Base-by-base conservation (phyloP, 2,888 invertebrate species). In the Dryomyza anilis region DNA sequence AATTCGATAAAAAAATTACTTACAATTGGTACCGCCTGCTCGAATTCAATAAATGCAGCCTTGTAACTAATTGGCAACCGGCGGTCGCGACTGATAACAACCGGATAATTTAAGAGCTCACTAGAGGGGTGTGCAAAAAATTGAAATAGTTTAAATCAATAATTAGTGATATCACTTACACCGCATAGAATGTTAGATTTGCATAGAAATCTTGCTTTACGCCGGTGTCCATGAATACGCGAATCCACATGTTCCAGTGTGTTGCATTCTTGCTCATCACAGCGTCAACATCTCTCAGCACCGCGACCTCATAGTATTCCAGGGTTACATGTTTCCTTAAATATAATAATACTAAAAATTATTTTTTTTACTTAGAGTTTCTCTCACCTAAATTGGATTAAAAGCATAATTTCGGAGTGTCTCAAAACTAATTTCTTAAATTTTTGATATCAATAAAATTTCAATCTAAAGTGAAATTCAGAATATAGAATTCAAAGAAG, bases 231-330 rank as follows among this genome's bases (percentile, higher is more conserved):
- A 87, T 76, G 70, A 84, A 85, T 39, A 84, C 79, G 27, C 82
- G 83, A 1, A 85, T 74, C 65, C 78, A 73, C 66, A 87, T 73
- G 65, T 79, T 71, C 87, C 87, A 88, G 62, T 77, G 77, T n/a
- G 80, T 75, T 0, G 46, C 70, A 30, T 78, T 78, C 29, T 73
- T 75, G 23, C 73, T 74, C 2, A 77, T 64, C 19, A 74, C 75
- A 19, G 82, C 80, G 67, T 83, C 87, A 1, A 92, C 82, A 69
- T 91, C 87, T 71, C 89, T 85, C 61, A 94, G 86, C 2, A 89
- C 79, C 0, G 89, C 86, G 6, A 85, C 85, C 74, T 91, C 86
- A 76, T 87, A 90, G 45, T 87, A 86, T 79, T 91, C 89, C 52
- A 94, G 80, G 65, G 85, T 85, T 1, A 90, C 89, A 23, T 86